Conservation (phyloP, 2,888 invertebrate genomes). For the Bimastos eiseni region DNA sequence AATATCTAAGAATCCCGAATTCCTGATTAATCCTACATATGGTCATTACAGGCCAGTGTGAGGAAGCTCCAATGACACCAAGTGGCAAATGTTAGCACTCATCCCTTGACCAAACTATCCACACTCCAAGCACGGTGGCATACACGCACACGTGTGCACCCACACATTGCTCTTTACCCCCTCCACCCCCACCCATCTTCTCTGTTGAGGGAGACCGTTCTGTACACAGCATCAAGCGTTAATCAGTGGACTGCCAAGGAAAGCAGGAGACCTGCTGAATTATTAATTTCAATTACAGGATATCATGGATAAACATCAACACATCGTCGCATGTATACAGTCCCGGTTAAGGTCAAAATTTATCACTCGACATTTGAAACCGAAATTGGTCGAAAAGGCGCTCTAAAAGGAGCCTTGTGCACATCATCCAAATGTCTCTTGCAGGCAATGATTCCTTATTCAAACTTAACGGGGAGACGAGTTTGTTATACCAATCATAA, state of each 20-base stretch:
- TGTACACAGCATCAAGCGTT: background rate
- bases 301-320: constrained; percentile 1
- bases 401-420: background rate
- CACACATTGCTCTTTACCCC: background rate
- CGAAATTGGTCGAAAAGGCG: constrained; percentile 1
- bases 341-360: background rate
- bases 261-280: background rate
- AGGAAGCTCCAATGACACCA: background rate
- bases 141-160: too few relatives aligned
- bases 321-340: background rate
- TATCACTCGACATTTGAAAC: constrained; percentile 9
- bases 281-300: constrained; percentile 6
- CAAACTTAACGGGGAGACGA: background rate
- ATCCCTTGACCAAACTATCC: background rate
- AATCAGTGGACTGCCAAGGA: background rate
- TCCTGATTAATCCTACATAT: too few relatives aligned
- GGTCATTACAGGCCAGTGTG: background rate
- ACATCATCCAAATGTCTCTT: background rate
- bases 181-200: too few relatives aligned
- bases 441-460: background rate
- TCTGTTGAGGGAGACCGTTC: background rate
- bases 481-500: background rate
- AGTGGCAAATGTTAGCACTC: background rate
- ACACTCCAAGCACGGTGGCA: background rate
- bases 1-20: too few relatives aligned